These are phyloP conservation scores for Harpagoxenus sublaevis DNA, from an alignment of 2,888 invertebrate genomes.

Conservation along the genomic window DNA sequence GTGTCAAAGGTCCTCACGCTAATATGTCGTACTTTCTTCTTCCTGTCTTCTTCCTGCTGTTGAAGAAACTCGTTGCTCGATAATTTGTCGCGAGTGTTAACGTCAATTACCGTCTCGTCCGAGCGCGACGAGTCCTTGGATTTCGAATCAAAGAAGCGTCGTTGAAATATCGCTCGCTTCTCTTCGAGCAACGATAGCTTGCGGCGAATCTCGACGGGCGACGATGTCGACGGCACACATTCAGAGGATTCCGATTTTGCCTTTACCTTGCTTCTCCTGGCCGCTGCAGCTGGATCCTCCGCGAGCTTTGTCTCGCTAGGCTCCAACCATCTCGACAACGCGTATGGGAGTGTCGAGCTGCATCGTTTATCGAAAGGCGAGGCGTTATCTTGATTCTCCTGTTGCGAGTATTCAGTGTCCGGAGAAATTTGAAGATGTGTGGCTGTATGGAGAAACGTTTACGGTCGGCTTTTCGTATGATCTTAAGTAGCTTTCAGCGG, in stretches of 20 bases:
- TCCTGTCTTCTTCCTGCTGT: constrained; percentile 37
- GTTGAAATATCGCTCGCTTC: constrained; percentile 82
- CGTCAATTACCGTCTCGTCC: constrained; percentile 78
- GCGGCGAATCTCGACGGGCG: constrained; percentile 79
- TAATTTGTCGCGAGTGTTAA: constrained; percentile 71
- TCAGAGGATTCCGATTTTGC: constrained; percentile 75
- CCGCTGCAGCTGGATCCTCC: constrained; percentile 9
- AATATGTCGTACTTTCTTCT: constrained; percentile 77
- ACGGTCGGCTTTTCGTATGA: background rate
- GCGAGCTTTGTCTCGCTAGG: constrained; percentile 34
- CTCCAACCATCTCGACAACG: constrained; percentile 87
- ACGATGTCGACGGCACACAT: constrained; percentile 64
- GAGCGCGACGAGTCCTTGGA: constrained; percentile 71
- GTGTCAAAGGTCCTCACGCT: constrained; percentile 83
- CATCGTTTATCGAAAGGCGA: constrained; percentile 52
- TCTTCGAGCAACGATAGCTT: constrained; percentile 82
- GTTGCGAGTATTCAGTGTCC: constrained; percentile 53
- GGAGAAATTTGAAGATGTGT: background rate
- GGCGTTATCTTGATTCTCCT: constrained; percentile 36
- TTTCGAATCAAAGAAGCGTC: constrained; percentile 76
- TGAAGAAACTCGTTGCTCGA: constrained; percentile 10
- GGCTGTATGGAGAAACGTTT: background rate
- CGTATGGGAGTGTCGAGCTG: constrained; percentile 87
- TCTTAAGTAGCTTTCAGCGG: background rate
- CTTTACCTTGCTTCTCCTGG: constrained; percentile 67